Evolutionary conservation across 2,888 invertebrate species (phyloP).

Genomic region (Brenthis daphne): DNA sequence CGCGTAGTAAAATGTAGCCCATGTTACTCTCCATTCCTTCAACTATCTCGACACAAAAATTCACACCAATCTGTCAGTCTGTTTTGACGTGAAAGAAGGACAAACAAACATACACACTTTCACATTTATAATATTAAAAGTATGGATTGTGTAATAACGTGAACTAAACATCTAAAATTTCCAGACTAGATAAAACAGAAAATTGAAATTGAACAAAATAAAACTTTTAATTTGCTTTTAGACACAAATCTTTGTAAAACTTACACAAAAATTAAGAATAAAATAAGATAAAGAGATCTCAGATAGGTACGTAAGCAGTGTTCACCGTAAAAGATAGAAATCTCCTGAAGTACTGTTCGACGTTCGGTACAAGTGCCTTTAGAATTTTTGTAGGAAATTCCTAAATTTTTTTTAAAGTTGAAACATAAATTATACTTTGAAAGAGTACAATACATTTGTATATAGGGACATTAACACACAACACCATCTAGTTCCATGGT

Average conservation of each 20-base stretch:
- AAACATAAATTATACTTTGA: slow-evolving; percentile 17
- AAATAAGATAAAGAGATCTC: slow-evolving; percentile 24
- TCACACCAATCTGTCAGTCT: too few species aligned
- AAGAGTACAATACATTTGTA: background rate
- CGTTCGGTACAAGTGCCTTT: slow-evolving; percentile 25
- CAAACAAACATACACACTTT: too few species aligned
- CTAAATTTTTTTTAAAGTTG: slow-evolving; percentile 23
- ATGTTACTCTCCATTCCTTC: too few species aligned
- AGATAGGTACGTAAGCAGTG: slow-evolving; percentile 28
- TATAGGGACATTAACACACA: too few species aligned
- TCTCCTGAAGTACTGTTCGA: slow-evolving; percentile 23
- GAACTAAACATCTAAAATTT: too few species aligned
- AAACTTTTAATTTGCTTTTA: slow-evolving; percentile 7
- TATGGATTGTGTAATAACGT: too few species aligned
- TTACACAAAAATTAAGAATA: slow-evolving; percentile 8
- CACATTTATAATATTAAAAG: too few species aligned
- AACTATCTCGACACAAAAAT: too few species aligned
- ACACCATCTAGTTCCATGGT: too few species aligned
- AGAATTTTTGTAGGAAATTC: slow-evolving; percentile 28
- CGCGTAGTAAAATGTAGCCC: too few species aligned
- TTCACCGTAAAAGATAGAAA: slow-evolving; percentile 24
- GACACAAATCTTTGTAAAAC: slow-evolving; percentile 2
- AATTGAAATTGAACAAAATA: background rate
- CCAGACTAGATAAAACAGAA: background rate
- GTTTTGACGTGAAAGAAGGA: too few species aligned